Conservation (phyloP, 2,888 invertebrate species). For the Tyria jacobaeae region DNA sequence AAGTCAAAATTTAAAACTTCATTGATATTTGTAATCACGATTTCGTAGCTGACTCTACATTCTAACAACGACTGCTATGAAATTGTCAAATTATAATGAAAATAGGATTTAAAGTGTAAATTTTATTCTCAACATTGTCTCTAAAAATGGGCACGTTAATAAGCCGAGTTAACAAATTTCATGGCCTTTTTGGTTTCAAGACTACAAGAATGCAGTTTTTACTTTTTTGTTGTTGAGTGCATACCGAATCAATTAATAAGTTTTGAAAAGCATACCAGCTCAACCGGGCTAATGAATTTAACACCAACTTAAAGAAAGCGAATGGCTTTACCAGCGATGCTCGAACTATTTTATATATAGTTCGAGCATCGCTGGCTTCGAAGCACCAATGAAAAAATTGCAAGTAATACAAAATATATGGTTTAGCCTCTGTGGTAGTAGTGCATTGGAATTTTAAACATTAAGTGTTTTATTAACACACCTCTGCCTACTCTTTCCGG, state of each 20-base stretch:
- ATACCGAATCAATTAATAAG: conserved; percentile 47
- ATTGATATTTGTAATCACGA: no score
- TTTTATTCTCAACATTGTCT: conserved; percentile 33
- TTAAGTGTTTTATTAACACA: no score
- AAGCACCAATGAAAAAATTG: background rate
- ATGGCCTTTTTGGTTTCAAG: conserved; percentile 52
- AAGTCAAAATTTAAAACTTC: no score
- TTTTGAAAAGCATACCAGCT: conserved; percentile 26
- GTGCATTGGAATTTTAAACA: no score
- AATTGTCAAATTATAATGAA: conserved; percentile 10
- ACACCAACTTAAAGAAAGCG: conserved; percentile 10
- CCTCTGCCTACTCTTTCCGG: no score
- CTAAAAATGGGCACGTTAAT: conserved; percentile 62
- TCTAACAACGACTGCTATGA: background rate
- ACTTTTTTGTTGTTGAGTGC: conserved; percentile 32
- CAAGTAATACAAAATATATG: background rate
- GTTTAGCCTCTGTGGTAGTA: background rate
- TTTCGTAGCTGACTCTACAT: background rate
- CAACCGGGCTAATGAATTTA: conserved; percentile 21
- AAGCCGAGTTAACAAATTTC: conserved; percentile 53
- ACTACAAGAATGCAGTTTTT: conserved; percentile 48
- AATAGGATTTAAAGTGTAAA: conserved; percentile 29
- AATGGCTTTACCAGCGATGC: background rate
- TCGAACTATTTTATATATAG: conserved; percentile 1
- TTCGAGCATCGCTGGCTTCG: no score